Evolutionary conservation across 2,113 vertebrate genomes (phyloP).

Genomic region (Orycteropus afer): DNA sequence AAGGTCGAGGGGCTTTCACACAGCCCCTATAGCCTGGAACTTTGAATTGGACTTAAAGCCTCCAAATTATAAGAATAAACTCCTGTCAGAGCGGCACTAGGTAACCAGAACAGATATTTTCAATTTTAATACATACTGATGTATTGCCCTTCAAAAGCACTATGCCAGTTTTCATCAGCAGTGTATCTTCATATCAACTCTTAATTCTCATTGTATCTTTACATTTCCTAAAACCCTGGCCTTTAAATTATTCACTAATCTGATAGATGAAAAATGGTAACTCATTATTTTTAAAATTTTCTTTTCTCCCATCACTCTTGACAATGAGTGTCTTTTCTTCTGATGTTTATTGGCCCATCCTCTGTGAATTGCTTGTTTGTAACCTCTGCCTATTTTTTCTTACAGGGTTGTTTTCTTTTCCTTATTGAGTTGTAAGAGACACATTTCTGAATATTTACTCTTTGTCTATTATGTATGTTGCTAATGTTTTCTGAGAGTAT

Average conservation of each 20-base stretch:
- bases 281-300: constrained; percentile 21
- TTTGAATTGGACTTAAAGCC: too few species aligned
- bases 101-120: too few species aligned
- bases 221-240: constrained; percentile 27
- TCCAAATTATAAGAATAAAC: too few species aligned
- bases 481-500: not conserved
- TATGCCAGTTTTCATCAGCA: not conserved
- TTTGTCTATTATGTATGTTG: too few species aligned
- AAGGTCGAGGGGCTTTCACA: too few species aligned
- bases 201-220: not conserved
- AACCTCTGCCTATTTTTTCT: constrained; percentile 40
- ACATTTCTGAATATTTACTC: constrained; percentile 19
- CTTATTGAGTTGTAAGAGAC: constrained; percentile 12
- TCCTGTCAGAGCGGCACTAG: too few species aligned
- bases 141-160: constrained; percentile 35
- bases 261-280: not conserved
- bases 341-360: not conserved
- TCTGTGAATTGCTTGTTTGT: constrained; percentile 34
- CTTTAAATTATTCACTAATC: constrained; percentile 31
- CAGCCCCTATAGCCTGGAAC: too few species aligned
- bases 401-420: not conserved
- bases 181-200: too few species aligned
- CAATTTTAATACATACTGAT: constrained; percentile 21
- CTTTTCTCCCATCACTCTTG: not conserved
- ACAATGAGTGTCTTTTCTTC: constrained; percentile 8